Evolutionary conservation across 1,140 invertebrate species (phyloP), one percentile per base, ranked within the genome.

Genomic region (Pseudomyrmex pallidus): DNA sequence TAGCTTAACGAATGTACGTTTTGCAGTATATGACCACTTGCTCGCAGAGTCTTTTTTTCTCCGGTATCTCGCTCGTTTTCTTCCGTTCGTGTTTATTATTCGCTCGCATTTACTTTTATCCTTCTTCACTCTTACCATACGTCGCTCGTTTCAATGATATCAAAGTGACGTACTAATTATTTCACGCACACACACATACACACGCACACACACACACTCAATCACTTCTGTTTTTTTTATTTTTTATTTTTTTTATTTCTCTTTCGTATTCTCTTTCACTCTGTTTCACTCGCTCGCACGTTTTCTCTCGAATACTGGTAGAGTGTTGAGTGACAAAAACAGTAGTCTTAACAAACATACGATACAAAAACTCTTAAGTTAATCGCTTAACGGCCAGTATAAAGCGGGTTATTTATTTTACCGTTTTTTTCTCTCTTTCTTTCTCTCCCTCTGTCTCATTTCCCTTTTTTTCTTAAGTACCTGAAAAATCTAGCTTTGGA

Each of bases 311-410:
- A 94, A 94, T 94, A 94, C 93, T 94, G 93, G 90, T 94, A 92
- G 90, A 91, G 90, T 91, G 90, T 90, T 92, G 91, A 93, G 90
- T 92, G 87, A 92, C 89, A 91, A 92, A 91, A 89, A 87, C 85
- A 76, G 90, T 91, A 93, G 90, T 92, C 92, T 92, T 94, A 94
- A 94, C 89, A 94, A 94, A 93, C 90, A 90, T 93, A 93, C 90
- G 90, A 93, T 94, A 94, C 93, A 93, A 93, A 94, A 93, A 90
- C 84, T 90, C 90, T 91, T 94, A 92, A 92, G 90, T 92, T 91
- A 35, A 91, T 91, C 88, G 86, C 85, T 91, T 87, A 93, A 92
- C 88, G 90, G 87, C 90, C 88, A 92, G 90, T 92, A 82, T 88
- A 85, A 92, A 93, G 92, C 92, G 91, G 91, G 57, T 73, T 77